These are phyloP conservation scores for Drepana falcataria DNA, from an alignment of 2,888 invertebrate species.

Conservation along the genomic window DNA sequence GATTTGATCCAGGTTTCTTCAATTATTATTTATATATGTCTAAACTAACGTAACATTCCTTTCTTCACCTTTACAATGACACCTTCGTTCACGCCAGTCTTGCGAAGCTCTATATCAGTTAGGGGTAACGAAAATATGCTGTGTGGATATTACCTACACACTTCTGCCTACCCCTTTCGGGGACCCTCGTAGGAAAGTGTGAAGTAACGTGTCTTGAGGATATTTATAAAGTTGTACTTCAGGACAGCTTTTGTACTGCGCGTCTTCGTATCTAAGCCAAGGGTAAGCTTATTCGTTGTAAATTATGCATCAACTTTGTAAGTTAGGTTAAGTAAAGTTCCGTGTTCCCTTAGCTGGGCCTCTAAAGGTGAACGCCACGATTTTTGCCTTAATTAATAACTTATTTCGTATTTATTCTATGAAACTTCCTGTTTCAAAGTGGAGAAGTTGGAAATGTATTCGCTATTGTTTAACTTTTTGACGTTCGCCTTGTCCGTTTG, in stretches of 20 bases:
- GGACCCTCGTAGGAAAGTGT: too few species aligned
- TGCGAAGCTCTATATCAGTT: too few species aligned
- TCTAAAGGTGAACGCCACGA: constrained; percentile 13
- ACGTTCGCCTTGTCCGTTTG: not conserved
- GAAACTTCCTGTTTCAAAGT: not conserved
- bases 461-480: constrained; percentile 10
- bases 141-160: too few species aligned
- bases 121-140: too few species aligned
- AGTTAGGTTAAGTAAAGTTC: constrained; percentile 32
- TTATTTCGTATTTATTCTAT: constrained; percentile 13
- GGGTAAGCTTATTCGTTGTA: constrained; percentile 33
- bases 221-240: too few species aligned
- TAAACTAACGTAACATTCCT: too few species aligned
- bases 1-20: too few species aligned
- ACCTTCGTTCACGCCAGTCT: too few species aligned
- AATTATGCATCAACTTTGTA: constrained; percentile 42
- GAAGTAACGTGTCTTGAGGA: too few species aligned
- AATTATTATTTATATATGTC: too few species aligned
- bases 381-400: constrained; percentile 20
- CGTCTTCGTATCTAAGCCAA: constrained; percentile 24
- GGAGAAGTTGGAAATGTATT: constrained; percentile 1
- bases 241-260: not conserved
- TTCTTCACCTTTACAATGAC: too few species aligned
- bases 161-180: too few species aligned
- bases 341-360: constrained; percentile 22